Evolutionary conservation across 2,113 vertebrate species (phyloP).

Genomic region (Addax nasomaculatus): DNA sequence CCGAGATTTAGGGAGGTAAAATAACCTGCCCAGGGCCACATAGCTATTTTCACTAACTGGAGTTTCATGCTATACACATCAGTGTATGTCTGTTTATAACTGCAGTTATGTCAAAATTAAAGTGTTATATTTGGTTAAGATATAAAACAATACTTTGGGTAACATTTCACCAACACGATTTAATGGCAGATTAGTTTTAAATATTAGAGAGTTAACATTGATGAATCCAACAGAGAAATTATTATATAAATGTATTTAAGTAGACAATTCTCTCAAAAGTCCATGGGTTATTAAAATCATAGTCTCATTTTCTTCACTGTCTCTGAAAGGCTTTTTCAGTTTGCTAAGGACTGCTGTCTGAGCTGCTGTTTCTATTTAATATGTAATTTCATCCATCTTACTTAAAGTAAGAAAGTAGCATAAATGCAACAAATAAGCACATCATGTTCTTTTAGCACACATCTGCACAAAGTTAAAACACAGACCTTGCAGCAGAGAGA

Average conservation of each 20-base stretch:
- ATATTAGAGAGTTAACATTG: not conserved
- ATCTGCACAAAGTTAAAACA: constrained; percentile 81
- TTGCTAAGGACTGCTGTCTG: constrained; percentile 64
- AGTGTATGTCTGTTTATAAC: not conserved
- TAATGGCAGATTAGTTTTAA: constrained; percentile 44
- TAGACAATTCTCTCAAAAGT: constrained; percentile 25
- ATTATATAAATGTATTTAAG: not conserved
- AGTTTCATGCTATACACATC: not conserved
- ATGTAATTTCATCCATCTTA: constrained; percentile 84
- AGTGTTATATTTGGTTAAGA: constrained; percentile 14
- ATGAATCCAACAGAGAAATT: constrained; percentile 29
- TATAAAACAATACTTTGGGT: constrained; percentile 17
- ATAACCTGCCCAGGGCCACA: not conserved
- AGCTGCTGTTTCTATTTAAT: constrained; percentile 81
- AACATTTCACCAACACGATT: constrained; percentile 11
- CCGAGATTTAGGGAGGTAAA: not conserved
- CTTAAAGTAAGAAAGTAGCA: constrained; percentile 77
- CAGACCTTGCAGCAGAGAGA: constrained; percentile 54
- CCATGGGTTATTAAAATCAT: constrained; percentile 39
- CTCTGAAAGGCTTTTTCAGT: constrained; percentile 48
- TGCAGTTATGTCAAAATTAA: not conserved
- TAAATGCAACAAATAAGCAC: constrained; percentile 84
- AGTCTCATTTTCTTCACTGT: constrained; percentile 49
- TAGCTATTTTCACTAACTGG: not conserved
- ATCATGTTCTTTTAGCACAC: constrained; percentile 84